Base-by-base conservation (phyloP, 2,888 invertebrate species). In the Siphonodentalium dalli region DNA sequence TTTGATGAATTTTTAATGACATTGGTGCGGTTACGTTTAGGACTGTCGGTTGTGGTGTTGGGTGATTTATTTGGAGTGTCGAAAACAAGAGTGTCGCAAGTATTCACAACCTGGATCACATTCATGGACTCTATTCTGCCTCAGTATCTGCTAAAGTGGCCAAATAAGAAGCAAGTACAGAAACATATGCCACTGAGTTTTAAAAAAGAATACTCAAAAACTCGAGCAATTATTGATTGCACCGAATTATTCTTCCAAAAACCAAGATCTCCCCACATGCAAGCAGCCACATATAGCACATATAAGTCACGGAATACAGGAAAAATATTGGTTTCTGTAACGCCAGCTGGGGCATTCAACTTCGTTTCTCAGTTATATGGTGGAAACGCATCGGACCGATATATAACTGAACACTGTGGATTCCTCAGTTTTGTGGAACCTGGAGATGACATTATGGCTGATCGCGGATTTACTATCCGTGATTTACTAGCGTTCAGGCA, bases 61-160 rank as follows among this genome's bases (percentile, higher is more conserved):
- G 27, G 34, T 28, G 52, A 52, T 28, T n/a, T 52, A n/a, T 52
- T 52, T 52, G 46, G 52, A 21, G 15, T 52, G 11, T 53, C 39
- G 2, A 8, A n/a, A 8, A 15, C 29, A 4, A 33, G 47, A 15
- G 38, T 54, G 15, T 54, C 54, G n/a, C 47, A 54, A 24, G 39
- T 42, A 15, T 27, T 43, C n/a, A 20, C 47, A 2, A 54, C 54
- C 8, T 54, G 54, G 47, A 31, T 54, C 9, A 47, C 37, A 28
- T 39, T 23, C 21, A 39, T 51, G 51, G n/a, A 28, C 24, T 2
- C 3, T 23, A 26, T 47, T 11, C 42, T 54, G 13, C 5, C 21
- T 9, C 54, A 42, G n/a, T n/a, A n/a, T n/a, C 15, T 42, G 9
- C 4, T 54, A 2, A 54, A 42, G 38, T 53, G 53, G 53, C 53